phyloP scores from a whole-genome alignment of 1,140 invertebrate genomes.

The Chironomus striatipennis region DNA sequence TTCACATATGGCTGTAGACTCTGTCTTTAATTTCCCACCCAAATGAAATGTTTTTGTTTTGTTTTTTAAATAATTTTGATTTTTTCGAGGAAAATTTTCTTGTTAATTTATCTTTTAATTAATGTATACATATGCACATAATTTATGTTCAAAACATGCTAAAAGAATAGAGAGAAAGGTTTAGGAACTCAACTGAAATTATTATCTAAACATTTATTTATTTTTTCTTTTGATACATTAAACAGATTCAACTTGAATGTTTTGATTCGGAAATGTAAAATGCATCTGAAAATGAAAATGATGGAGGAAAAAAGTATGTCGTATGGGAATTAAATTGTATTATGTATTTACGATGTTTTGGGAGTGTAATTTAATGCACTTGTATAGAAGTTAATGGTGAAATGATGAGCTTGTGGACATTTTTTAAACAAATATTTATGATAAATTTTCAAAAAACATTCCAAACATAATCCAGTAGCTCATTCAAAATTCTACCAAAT shows the following conservation, averaged over 20 bases:
- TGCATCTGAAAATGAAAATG: background rate
- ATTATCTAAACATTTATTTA: background rate
- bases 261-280: background rate
- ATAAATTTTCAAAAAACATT: too few relatives aligned
- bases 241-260: background rate
- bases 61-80: background rate
- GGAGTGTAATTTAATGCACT: too few relatives aligned
- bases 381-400: too few relatives aligned
- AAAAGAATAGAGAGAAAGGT: background rate
- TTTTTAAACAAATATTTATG: too few relatives aligned
- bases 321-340: background rate
- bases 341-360: too few relatives aligned
- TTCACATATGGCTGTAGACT: too few relatives aligned
- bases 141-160: conserved; percentile 14
- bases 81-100: background rate
- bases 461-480: too few relatives aligned
- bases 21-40: too few relatives aligned
- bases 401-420: too few relatives aligned
- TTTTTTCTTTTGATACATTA: conserved; percentile 1
- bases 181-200: too few relatives aligned
- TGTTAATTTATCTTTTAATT: background rate
- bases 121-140: background rate
- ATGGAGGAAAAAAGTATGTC: background rate
- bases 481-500: too few relatives aligned
- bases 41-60: too few relatives aligned